Evolutionary conservation across 2,888 invertebrate genomes (phyloP), one percentile per base, ranked within the genome.

Genomic region (Spisula solida): DNA sequence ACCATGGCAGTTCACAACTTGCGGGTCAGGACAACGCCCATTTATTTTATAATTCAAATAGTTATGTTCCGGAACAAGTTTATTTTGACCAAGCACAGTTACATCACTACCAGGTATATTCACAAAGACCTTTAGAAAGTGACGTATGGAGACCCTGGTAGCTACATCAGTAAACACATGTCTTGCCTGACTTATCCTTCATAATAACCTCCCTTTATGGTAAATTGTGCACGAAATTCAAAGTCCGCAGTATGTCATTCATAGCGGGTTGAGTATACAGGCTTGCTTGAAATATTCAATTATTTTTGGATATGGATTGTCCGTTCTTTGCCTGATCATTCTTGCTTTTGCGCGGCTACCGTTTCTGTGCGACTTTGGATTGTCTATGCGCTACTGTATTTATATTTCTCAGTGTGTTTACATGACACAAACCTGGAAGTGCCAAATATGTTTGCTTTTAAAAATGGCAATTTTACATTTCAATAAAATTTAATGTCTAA

Each of bases 141-240:
- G 29, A 16, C 20, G 75, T 75, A 5, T 75, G 75, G 75, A 75
- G 75, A 14, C 75, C 75, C 14, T 75, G 75, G 75, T 75, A 75
- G 75, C 60, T 25, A 66, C 20, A 20, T 66, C n/a, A n/a, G 25
- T 25, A 25, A 6, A 56, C 20, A 55, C 55, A 55, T 55, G 55
- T 55, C 5, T 6, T 20, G 56, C 1, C 18, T 18, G 0, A 20
- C n/a, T 56, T 16, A 20, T n/a, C 20, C n/a, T n/a, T n/a, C n/a
- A n/a, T n/a, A n/a, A n/a, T n/a, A n/a, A n/a, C n/a, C n/a, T n/a
- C n/a, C n/a, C n/a, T n/a, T n/a, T n/a, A n/a, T n/a, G n/a, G n/a
- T n/a, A n/a, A n/a, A n/a, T n/a, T n/a, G n/a, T n/a, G n/a, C n/a
- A n/a, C n/a, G n/a, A n/a, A n/a, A n/a, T n/a, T n/a, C n/a, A n/a